phyloP scores from a whole-genome alignment of 2,113 vertebrate species.

The Pollachius pollachius region DNA sequence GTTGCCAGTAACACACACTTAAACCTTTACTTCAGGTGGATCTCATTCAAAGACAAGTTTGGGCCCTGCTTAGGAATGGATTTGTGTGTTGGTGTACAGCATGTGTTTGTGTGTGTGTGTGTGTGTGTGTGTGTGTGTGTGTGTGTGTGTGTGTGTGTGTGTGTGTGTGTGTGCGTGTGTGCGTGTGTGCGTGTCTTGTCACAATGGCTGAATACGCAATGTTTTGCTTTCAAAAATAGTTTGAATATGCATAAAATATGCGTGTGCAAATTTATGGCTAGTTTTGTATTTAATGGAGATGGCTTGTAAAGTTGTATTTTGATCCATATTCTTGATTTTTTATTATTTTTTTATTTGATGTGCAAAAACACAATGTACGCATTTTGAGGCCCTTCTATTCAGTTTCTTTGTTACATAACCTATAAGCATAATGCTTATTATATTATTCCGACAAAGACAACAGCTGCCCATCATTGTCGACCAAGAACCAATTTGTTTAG shows the following conservation, averaged over 20 bases:
- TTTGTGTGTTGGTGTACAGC: slow-evolving; percentile 24
- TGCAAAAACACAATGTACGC: too few species aligned
- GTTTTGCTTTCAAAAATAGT: too few species aligned
- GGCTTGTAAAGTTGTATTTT: too few species aligned
- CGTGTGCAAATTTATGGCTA: too few species aligned
- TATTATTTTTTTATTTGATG: too few species aligned
- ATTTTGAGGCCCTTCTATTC: too few species aligned
- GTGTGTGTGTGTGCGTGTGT: background rate
- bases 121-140: background rate
- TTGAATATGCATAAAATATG: too few species aligned
- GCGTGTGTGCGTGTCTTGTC: slow-evolving; percentile 37
- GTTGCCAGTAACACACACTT: slow-evolving; percentile 45
- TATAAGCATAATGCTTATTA: background rate
- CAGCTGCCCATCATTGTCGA: background rate
- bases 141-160: background rate
- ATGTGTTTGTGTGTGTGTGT: slow-evolving; percentile 10
- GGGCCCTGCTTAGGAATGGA: slow-evolving; percentile 24
- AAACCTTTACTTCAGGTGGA: slow-evolving; percentile 38
- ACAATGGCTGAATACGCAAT: too few species aligned
- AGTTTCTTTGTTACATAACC: background rate
- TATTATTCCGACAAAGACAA: background rate
- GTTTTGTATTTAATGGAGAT: too few species aligned
- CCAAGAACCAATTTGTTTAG: slow-evolving; percentile 58
- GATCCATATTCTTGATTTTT: too few species aligned
- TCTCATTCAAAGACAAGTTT: slow-evolving; percentile 41